Percentiles rank a stretch among this genome's conserved stretches.
Evolutionary conservation across 37 sponge, comb jelly and placozoan genomes (phyloP).

Genomic region (Ianthella basta): DNA sequence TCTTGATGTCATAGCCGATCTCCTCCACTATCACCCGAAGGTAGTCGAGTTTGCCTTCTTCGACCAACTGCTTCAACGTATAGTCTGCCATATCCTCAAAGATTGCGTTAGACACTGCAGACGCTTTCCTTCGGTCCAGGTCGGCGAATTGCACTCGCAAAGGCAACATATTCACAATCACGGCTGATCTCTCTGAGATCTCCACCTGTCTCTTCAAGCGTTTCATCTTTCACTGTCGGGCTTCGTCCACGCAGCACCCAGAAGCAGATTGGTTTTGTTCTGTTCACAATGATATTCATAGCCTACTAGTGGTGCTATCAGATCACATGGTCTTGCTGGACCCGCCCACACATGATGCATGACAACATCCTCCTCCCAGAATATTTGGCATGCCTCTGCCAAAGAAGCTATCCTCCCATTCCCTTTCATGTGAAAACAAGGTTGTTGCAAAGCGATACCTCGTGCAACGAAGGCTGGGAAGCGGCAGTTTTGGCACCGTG

Average conservation of each 20-base stretch:
- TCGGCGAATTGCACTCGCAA: not conserved
- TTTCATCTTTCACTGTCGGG: not conserved
- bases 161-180: not conserved
- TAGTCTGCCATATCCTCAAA: not conserved
- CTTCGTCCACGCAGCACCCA: not conserved
- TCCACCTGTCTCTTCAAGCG: not conserved
- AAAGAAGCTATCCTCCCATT: not conserved
- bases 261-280: too few relatives aligned
- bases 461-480: slow-evolving; percentile 69
- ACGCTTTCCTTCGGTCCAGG: not conserved
- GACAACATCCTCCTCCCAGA: too few relatives aligned
- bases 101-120: not conserved
- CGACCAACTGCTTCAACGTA: slow-evolving; percentile 48
- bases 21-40: slow-evolving; percentile 36
- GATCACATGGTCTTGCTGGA: too few relatives aligned
- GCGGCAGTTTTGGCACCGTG: slow-evolving; percentile 85
- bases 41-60: slow-evolving; percentile 48
- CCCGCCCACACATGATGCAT: too few relatives aligned
- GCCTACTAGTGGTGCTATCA: too few relatives aligned
- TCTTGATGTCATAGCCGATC: slow-evolving; percentile 32
- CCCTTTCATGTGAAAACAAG: slow-evolving; percentile 21
- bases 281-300: too few relatives aligned
- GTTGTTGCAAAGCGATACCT: slow-evolving; percentile 65
- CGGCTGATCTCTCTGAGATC: not conserved
- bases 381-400: slow-evolving; percentile 3